Evolutionary conservation across 2,113 vertebrate species (phyloP).

Genomic region (Apus apus): DNA sequence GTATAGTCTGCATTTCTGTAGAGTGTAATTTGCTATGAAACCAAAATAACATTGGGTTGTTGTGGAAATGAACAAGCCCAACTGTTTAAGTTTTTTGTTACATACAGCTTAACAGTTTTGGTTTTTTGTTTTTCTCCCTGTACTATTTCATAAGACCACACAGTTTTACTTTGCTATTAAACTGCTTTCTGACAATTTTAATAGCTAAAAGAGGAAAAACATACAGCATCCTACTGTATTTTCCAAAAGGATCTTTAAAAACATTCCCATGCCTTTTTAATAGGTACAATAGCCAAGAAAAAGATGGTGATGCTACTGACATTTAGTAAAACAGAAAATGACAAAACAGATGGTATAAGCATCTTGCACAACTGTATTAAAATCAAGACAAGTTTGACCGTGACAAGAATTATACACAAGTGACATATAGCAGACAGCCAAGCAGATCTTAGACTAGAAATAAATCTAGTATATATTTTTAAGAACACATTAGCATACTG

Average conservation of each 20-base stretch:
- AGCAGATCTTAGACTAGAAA: neutral
- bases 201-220: neutral
- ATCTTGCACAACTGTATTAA: neutral
- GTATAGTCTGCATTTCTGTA: neutral
- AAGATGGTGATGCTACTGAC: neutral
- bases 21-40: neutral
- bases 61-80: neutral
- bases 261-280: neutral
- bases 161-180: neutral
- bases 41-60: neutral
- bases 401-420: neutral
- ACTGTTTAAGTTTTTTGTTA: neutral
- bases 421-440: neutral
- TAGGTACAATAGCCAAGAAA: neutral
- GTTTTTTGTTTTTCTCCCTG: rapidly evolving
- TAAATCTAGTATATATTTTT: neutral
- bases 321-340: neutral
- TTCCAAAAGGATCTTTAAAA: neutral
- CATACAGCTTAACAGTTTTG: neutral
- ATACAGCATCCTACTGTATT: neutral
- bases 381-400: neutral
- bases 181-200: neutral
- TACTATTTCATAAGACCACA: neutral
- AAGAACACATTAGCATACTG: neutral
- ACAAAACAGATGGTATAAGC: neutral